Conservation (phyloP, 1,140 invertebrate species). For the Lethocerus indicus region DNA sequence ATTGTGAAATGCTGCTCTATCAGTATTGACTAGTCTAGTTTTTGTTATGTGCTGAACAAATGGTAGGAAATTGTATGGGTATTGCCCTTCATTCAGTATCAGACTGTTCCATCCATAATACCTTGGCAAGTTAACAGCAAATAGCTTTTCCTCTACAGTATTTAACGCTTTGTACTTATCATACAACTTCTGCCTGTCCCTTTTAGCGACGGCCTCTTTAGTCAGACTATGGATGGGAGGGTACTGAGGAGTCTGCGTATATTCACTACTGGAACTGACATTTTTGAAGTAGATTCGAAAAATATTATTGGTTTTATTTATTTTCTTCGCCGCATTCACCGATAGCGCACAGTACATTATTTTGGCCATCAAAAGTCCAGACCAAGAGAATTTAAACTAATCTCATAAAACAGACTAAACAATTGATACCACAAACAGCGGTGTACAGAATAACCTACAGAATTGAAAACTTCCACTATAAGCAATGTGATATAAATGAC, state of each 20-base stretch:
- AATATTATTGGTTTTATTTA: too few species aligned
- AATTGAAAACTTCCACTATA: too few species aligned
- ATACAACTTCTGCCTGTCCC: slow-evolving; percentile 6
- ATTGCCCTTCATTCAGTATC: slow-evolving; percentile 34
- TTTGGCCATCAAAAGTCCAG: too few species aligned
- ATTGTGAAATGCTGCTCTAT: slow-evolving; percentile 28
- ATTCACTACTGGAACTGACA: too few species aligned
- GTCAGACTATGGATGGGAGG: slow-evolving; percentile 14
- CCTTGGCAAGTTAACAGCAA: slow-evolving; percentile 58
- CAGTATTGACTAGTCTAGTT: slow-evolving; percentile 38
- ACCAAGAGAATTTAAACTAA: too few species aligned
- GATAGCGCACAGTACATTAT: too few species aligned
- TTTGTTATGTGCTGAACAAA: slow-evolving; percentile 51
- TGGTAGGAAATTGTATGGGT: slow-evolving; percentile 47
- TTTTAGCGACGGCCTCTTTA: neutral
- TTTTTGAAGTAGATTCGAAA: too few species aligned
- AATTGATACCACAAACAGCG: too few species aligned
- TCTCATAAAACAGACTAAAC: too few species aligned
- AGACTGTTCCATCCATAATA: slow-evolving; percentile 58
- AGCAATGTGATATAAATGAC: too few species aligned
- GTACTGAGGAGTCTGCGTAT: slow-evolving; percentile 9
- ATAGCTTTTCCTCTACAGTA: slow-evolving; percentile 66
- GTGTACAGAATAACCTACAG: too few species aligned
- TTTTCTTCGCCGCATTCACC: too few species aligned
- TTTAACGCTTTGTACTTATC: slow-evolving; percentile 35